Evolutionary conservation across 2,888 invertebrate species (phyloP), one percentile per base, ranked within the genome.

Genomic region (Thymelicus lineola): DNA sequence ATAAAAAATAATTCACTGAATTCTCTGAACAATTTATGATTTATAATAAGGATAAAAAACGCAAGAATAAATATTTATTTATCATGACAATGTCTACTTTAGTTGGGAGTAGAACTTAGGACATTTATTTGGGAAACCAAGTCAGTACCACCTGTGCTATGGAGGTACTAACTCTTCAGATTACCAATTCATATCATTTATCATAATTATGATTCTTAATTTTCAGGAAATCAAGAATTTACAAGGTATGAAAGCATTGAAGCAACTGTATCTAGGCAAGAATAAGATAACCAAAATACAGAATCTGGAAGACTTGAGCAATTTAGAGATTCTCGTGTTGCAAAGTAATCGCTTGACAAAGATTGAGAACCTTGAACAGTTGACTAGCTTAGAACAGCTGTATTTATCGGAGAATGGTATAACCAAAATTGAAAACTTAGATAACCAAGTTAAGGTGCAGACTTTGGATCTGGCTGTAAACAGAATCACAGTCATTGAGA

Each of bases 361-460:
- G 85, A 96, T 99, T 72, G 98, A 99, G 84, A 98, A 98, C 79
- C 83, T 99, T 66, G 96, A 96, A 0, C 93, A 94, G 3, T 88
- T 98, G 35, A 93, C 85, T 0, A 96, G 97, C 66, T 88, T 99
- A 72, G 97, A 97, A 62, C 98, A 99, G 84, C 88, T 99, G 14
- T 99, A 99, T 86, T 83, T 99, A 73, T 99, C 99, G 0, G 98
- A 99, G 88, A 99, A 99, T 91, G 98, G 98, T 7, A 95, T 99
- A 48, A 94, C 95, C 3, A 84, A 80, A 0, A 97, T 99, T 71
- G 97, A 98, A 84, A 97, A 97, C 72, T 85, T 99, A 74, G 94
- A 95, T 0, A 93, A 92, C 67, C 97, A 97, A 82, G 87, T 88
- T 5, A 94, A 95, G 46, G 82, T 99, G 66, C 96, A 97, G 74